Percentiles rank a stretch among this genome's conserved stretches.
Evolutionary conservation across 2,888 invertebrate species (phyloP).

Genomic region (Diarsia dahlii): DNA sequence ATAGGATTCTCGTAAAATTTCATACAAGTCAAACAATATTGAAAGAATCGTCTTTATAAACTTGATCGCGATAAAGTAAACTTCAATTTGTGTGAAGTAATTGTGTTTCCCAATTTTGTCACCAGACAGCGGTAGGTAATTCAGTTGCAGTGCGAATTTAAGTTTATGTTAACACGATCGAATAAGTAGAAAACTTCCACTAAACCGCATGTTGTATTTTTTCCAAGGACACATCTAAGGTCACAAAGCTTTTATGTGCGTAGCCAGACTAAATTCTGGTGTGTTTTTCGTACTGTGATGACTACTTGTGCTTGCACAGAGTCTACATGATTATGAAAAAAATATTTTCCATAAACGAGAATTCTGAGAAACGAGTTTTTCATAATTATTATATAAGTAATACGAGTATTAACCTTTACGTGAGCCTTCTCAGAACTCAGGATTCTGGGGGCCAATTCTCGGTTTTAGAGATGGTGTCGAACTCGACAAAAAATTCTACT

Average conservation of each 20-base stretch:
- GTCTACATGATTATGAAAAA: neutral
- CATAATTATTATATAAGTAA: neutral
- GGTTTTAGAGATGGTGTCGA: too few relatives aligned
- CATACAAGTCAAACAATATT: constrained; percentile 34
- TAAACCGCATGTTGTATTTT: neutral
- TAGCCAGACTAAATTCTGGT: neutral
- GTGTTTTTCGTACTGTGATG: neutral
- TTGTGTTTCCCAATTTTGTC: neutral
- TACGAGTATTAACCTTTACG: neutral
- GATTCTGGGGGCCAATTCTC: too few relatives aligned
- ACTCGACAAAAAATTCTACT: too few relatives aligned
- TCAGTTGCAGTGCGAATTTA: neutral
- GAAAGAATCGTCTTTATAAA: neutral
- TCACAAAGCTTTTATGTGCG: neutral
- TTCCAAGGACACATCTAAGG: neutral
- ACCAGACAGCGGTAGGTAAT: neutral
- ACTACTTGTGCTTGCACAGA: neutral
- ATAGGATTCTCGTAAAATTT: constrained; percentile 25
- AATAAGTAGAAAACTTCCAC: neutral
- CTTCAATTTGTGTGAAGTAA: neutral
- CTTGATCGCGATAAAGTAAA: neutral
- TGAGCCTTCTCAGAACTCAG: neutral
- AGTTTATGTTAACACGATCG: neutral
- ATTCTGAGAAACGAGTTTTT: neutral
- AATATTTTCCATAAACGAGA: neutral